Percentiles rank a stretch among this genome's conserved stretches.
Evolutionary conservation across 1,140 invertebrate species (phyloP).

Genomic region (Lepidostoma basale): DNA sequence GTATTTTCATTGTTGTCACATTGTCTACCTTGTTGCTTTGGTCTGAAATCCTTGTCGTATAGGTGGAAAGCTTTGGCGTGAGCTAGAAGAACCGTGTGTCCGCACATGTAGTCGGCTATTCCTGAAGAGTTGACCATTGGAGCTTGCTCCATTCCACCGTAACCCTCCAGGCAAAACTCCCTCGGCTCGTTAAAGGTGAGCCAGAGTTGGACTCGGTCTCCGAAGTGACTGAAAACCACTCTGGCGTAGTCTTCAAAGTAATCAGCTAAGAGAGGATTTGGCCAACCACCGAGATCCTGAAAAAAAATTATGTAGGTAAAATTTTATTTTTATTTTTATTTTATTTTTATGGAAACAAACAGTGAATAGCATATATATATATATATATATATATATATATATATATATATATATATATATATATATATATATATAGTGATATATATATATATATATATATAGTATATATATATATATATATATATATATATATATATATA

Average conservation of each 20-base stretch:
- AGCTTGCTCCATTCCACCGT: slow-evolving; percentile 34
- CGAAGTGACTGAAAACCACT: slow-evolving; percentile 53
- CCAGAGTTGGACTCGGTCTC: slow-evolving; percentile 52
- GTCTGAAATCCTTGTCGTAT: slow-evolving; percentile 47
- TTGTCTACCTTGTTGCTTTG: background rate
- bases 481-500: too few relatives aligned
- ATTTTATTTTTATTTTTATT: too few relatives aligned
- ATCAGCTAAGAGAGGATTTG: slow-evolving; percentile 49
- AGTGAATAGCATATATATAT: too few relatives aligned
- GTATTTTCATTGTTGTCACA: too few relatives aligned
- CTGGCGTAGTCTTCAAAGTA: slow-evolving; percentile 58
- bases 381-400: too few relatives aligned
- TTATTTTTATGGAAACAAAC: too few relatives aligned
- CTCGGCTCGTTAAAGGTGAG: slow-evolving; percentile 53
- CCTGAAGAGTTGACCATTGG: slow-evolving; percentile 47
- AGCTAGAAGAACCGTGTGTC: slow-evolving; percentile 61
- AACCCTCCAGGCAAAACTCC: slow-evolving; percentile 45
- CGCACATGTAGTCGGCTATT: slow-evolving; percentile 59
- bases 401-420: too few relatives aligned
- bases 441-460: too few relatives aligned
- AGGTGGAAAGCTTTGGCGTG: slow-evolving; percentile 62
- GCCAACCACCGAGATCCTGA: slow-evolving; percentile 41
- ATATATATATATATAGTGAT: too few relatives aligned
- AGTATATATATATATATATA: too few relatives aligned
- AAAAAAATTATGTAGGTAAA: background rate